A percentile compares a stretch with the other conserved stretches of the same genome.
phyloP scores from a whole-genome alignment of 2,888 invertebrate species.

The Oscheius onirici region DNA sequence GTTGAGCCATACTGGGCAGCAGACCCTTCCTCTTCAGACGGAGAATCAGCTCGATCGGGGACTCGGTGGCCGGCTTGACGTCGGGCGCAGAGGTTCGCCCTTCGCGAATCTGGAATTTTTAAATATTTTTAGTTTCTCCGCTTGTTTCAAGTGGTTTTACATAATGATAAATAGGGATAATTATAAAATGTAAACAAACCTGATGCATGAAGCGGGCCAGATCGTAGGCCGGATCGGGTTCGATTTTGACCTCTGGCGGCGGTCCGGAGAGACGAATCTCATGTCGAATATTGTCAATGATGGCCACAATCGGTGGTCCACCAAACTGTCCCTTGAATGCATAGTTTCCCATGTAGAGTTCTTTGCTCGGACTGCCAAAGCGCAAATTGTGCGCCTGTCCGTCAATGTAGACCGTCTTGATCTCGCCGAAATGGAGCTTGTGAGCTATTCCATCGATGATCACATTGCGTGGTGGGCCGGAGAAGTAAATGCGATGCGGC shows the following conservation, averaged over 20 bases:
- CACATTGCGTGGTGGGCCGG: constrained; percentile 67
- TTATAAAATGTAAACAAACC: constrained; percentile 33
- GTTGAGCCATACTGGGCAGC: not conserved
- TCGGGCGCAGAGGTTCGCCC: not conserved
- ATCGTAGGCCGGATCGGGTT: constrained; percentile 82
- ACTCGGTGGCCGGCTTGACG: not conserved
- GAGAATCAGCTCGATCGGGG: constrained; percentile 4
- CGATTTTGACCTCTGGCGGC: constrained; percentile 91
- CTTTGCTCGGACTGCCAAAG: constrained; percentile 90
- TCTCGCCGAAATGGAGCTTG: constrained; percentile 63
- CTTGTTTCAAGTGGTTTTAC: no score
- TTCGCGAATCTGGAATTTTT: not conserved
- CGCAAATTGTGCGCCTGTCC: constrained; percentile 78
- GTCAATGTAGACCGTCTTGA: constrained; percentile 70
- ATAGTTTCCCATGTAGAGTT: constrained; percentile 86
- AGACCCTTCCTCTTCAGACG: constrained; percentile 17
- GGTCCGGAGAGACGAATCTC: constrained; percentile 87
- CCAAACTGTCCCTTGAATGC: constrained; percentile 89
- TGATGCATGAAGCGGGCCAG: constrained; percentile 73
- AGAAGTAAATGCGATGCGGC: constrained; percentile 69
- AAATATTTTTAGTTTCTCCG: no score
- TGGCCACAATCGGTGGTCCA: constrained; percentile 81
- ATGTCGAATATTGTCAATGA: constrained; percentile 83
- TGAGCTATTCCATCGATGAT: constrained; percentile 67
- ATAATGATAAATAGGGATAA: no score